Conservation (phyloP, 2,113 vertebrate species). For the Gavialis gangeticus region DNA sequence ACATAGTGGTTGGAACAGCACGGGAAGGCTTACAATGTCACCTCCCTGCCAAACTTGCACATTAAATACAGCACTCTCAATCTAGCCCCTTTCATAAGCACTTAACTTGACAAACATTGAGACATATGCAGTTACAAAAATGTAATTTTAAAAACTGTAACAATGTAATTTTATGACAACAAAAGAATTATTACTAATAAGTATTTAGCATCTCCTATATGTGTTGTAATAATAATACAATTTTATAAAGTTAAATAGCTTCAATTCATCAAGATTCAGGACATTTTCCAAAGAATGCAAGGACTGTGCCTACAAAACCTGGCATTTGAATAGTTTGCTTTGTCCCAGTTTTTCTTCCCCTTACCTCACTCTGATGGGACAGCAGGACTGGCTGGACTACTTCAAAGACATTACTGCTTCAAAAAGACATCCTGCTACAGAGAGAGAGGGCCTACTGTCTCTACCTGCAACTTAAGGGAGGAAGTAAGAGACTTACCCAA, state of each 20-base stretch:
- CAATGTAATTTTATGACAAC: too few species aligned
- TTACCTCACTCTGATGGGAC: neutral
- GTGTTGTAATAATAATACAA: neutral
- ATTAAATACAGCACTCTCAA: neutral
- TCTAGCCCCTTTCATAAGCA: neutral
- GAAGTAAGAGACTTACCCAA: neutral
- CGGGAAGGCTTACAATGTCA: neutral
- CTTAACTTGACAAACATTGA: neutral
- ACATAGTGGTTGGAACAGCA: neutral
- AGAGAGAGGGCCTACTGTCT: neutral
- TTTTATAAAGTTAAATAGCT: neutral
- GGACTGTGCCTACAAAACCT: neutral
- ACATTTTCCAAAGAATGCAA: neutral
- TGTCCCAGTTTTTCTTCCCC: neutral
- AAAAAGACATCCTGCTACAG: neutral
- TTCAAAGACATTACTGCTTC: neutral
- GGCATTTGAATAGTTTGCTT: accelerated
- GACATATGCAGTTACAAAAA: neutral
- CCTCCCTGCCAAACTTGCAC: neutral
- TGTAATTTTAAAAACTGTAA: neutral
- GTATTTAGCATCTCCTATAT: neutral
- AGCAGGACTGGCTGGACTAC: neutral
- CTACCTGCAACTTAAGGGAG: neutral
- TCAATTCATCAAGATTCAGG: neutral
- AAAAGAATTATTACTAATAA: too few species aligned